Conservation (phyloP, 1,140 invertebrate species). For the Orchesella cincta region DNA sequence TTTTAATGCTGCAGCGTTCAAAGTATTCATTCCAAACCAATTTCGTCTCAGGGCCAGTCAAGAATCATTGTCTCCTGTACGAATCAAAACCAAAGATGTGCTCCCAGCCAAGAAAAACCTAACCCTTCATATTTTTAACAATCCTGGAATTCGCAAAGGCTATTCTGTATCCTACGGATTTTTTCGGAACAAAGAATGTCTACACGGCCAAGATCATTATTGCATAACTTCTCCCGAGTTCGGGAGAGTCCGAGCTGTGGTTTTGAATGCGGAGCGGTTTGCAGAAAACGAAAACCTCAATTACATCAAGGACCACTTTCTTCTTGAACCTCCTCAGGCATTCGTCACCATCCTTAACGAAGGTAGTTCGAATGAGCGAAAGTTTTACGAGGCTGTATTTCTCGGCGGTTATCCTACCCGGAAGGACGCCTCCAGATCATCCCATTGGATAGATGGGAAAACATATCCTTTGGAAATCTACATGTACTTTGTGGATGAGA, state of each 20-base stretch:
- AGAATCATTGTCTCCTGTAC: too few relatives aligned
- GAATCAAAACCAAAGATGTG: too few relatives aligned
- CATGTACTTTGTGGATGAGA: conserved; percentile 24
- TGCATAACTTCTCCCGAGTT: background rate
- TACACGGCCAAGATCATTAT: background rate
- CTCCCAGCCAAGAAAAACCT: too few relatives aligned
- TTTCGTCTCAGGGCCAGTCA: too few relatives aligned
- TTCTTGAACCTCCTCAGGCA: background rate
- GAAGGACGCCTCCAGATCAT: background rate
- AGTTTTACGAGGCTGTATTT: conserved; percentile 26
- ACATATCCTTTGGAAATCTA: conserved; percentile 17
- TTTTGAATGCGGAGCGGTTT: conserved; percentile 2
- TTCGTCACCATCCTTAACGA: background rate
- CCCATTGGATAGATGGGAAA: conserved; percentile 1
- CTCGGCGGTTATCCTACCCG: background rate
- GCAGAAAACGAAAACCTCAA: background rate
- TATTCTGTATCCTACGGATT: background rate
- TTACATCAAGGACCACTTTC: background rate
- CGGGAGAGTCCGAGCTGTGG: background rate
- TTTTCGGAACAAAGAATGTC: conserved; percentile 3
- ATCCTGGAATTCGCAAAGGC: background rate
- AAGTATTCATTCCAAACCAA: too few relatives aligned
- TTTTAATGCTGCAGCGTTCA: too few relatives aligned
- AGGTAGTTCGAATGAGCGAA: background rate
- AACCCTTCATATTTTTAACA: too few relatives aligned